These are phyloP conservation scores for Ochropleura plecta DNA, from an alignment of 2,888 invertebrate genomes.

Conservation along the genomic window DNA sequence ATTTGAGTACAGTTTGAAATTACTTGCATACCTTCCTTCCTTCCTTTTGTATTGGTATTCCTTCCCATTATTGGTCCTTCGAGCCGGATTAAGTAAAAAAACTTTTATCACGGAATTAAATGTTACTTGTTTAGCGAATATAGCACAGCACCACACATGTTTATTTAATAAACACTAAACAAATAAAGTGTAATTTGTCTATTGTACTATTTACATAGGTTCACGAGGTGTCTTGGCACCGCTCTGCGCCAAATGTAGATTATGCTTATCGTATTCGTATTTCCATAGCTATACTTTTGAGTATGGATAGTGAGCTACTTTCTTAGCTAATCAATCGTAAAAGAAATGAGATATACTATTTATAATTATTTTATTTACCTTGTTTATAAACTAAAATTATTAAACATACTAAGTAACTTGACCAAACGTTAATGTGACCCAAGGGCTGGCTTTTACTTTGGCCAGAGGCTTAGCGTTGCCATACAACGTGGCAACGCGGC, in stretches of 20 bases:
- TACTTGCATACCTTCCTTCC: not conserved
- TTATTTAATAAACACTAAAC: conserved; percentile 48
- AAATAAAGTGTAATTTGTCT: conserved; percentile 19
- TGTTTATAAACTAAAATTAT: too few species aligned
- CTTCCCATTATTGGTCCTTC: not conserved
- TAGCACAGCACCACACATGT: not conserved
- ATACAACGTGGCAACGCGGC: too few species aligned
- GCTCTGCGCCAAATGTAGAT: conserved; percentile 46
- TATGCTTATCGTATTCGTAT: conserved; percentile 15
- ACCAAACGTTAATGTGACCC: too few species aligned
- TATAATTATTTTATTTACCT: too few species aligned
- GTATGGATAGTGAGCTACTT: conserved; percentile 3
- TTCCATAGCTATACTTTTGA: conserved; percentile 27
- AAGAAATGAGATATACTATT: not conserved
- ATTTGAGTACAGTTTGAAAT: not conserved
- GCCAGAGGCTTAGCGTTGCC: too few species aligned
- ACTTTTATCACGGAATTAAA: not conserved
- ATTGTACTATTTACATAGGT: not conserved
- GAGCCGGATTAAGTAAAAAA: not conserved
- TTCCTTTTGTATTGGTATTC: not conserved
- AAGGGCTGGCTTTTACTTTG: too few species aligned
- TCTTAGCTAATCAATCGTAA: conserved; percentile 10
- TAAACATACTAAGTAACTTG: too few species aligned
- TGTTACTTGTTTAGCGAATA: not conserved
- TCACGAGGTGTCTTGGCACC: conserved; percentile 43